A percentile compares a stretch with the other conserved stretches of the same genome.
Conservation (phyloP, 92 coral and sea anemone species). For the Ricordea florida region DNA sequence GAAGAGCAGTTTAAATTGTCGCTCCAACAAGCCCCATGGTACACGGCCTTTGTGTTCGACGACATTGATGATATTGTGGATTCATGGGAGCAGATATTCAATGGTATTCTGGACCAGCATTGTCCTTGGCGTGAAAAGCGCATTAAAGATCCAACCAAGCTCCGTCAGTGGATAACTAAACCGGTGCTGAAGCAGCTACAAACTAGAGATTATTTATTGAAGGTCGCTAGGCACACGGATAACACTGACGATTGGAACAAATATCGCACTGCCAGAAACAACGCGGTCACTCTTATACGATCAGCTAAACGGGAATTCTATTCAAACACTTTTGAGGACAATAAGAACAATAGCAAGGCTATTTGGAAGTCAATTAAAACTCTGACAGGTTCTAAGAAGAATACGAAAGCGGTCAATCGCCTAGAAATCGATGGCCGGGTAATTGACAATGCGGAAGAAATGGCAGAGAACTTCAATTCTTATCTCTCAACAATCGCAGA, state of each 20-base stretch:
- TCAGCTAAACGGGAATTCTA: constrained; percentile 57
- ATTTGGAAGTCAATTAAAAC: constrained; percentile 44
- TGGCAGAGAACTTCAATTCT: constrained; percentile 25
- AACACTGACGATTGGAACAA: constrained; percentile 29
- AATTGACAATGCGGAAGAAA: constrained; percentile 13
- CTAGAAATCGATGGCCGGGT: constrained; percentile 20
- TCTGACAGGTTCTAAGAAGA: constrained; percentile 33
- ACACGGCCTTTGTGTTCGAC: constrained; percentile 40
- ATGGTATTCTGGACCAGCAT: constrained; percentile 43
- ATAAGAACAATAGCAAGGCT: constrained; percentile 28
- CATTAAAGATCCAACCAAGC: constrained; percentile 54
- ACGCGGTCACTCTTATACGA: constrained; percentile 41
- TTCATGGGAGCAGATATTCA: constrained; percentile 32
- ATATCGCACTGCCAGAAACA: constrained; percentile 36
- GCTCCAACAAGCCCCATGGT: constrained; percentile 60
- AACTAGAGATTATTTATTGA: constrained; percentile 34
- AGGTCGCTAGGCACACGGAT: constrained; percentile 39
- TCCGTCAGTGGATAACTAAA: constrained; percentile 81
- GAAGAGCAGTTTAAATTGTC: constrained; percentile 26
- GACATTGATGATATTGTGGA: constrained; percentile 32
- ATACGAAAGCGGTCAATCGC: constrained; percentile 6
- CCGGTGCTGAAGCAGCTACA: constrained; percentile 29
- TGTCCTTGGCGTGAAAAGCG: constrained; percentile 85
- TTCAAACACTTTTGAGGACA: constrained; percentile 31
- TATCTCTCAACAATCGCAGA: constrained; percentile 9